Percentiles rank a stretch among this genome's conserved stretches.
These are phyloP conservation scores for Gopherus evgoodei DNA, from an alignment of 2,113 vertebrate genomes.

Conservation along the genomic window DNA sequence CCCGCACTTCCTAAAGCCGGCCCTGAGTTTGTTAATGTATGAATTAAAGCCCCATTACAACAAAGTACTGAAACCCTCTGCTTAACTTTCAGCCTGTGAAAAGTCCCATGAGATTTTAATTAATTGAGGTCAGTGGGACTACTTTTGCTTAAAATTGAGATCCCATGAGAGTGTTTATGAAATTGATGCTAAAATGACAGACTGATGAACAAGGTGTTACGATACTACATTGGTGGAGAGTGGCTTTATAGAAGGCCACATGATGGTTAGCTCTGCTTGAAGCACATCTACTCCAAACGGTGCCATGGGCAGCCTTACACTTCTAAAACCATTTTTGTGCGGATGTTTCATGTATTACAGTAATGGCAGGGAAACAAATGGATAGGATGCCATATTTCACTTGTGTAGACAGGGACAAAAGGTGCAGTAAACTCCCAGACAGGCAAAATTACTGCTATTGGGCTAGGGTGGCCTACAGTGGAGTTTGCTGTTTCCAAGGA, in stretches of 20 bases:
- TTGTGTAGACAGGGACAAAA: background rate
- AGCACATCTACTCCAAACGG: background rate
- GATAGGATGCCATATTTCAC: fast-evolving
- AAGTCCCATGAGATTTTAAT: background rate
- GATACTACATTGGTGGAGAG: background rate
- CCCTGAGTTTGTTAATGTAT: no score
- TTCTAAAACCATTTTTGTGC: background rate
- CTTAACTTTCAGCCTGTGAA: fast-evolving
- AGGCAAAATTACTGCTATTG: background rate
- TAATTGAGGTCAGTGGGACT: background rate
- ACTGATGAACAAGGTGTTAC: background rate
- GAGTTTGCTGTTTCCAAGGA: background rate
- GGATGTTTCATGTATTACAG: background rate
- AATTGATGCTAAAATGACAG: fast-evolving
- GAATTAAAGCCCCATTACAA: background rate
- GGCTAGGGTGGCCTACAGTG: background rate
- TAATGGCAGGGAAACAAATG: background rate
- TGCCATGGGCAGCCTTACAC: fast-evolving
- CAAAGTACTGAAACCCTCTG: background rate
- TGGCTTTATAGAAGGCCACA: background rate
- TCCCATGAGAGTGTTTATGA: fast-evolving
- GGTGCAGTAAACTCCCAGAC: background rate
- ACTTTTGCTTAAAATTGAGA: background rate
- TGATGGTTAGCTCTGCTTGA: background rate
- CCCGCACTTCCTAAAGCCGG: no score